These are phyloP conservation scores for Brachyalestes nurse DNA, from an alignment of 2,797 vertebrate species.

Conservation along the genomic window DNA sequence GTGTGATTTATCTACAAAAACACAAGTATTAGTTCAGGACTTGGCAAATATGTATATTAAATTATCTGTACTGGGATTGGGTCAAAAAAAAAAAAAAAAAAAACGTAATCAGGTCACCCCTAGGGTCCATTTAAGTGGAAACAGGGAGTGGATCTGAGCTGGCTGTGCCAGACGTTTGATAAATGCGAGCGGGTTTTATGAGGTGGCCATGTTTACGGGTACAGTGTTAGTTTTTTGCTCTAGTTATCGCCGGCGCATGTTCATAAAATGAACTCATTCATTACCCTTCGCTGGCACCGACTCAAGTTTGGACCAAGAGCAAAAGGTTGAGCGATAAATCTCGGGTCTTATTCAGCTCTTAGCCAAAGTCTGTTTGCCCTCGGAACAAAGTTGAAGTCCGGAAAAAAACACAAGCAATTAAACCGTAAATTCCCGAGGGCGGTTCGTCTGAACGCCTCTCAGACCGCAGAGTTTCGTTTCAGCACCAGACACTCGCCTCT, in stretches of 20 bases:
- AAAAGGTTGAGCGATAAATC: neutral
- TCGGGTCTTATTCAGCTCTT: neutral
- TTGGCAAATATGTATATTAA: too few species aligned
- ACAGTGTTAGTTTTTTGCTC: neutral
- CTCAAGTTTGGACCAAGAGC: slow-evolving; percentile 4
- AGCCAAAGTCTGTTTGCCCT: neutral
- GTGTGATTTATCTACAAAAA: too few species aligned
- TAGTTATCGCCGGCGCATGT: slow-evolving; percentile 5
- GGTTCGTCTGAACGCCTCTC: too few species aligned
- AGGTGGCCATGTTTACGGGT: neutral
- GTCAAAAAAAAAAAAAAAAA: too few species aligned
- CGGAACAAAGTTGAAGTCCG: neutral
- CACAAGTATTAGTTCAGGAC: too few species aligned
- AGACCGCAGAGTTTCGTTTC: neutral
- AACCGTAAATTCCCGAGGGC: neutral
- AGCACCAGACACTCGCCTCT: neutral
- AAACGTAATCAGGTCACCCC: neutral
- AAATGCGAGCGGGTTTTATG: neutral
- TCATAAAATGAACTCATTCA: slow-evolving; percentile 30
- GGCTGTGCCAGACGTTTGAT: neutral
- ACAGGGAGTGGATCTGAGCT: neutral
- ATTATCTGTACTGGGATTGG: too few species aligned
- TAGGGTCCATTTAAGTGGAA: neutral
- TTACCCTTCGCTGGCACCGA: neutral
- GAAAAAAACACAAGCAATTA: neutral